These are phyloP conservation scores for Drosophila infuscata DNA, from an alignment of 2,888 invertebrate genomes.

Conservation along the genomic window DNA sequence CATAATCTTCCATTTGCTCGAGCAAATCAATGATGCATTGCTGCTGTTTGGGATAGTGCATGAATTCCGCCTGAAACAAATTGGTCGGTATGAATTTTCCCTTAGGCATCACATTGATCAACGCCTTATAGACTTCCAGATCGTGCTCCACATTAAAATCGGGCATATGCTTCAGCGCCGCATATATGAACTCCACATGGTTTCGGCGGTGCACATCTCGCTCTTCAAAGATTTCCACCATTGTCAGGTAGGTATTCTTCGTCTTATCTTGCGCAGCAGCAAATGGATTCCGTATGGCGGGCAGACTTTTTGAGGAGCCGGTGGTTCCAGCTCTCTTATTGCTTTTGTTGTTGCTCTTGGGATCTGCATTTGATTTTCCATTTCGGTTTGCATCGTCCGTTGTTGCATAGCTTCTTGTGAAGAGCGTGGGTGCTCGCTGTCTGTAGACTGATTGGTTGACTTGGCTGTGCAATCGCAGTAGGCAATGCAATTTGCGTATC, in stretches of 20 bases:
- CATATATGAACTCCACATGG: conserved; percentile 97
- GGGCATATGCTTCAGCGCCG: conserved; percentile 94
- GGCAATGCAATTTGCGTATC: conserved; percentile 57
- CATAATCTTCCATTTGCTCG: conserved; percentile 97
- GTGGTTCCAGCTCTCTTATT: conserved; percentile 21
- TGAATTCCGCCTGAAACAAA: conserved; percentile 94
- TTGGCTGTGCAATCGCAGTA: conserved; percentile 48
- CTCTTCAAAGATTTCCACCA: conserved; percentile 90
- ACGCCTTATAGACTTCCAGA: conserved; percentile 92
- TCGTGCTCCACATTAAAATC: conserved; percentile 95
- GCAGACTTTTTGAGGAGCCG: conserved; percentile 59
- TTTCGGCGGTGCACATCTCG: conserved; percentile 90
- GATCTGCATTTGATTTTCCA: conserved; percentile 14
- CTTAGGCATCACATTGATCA: conserved; percentile 95
- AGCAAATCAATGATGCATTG: conserved; percentile 94
- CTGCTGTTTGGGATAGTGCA: conserved; percentile 98
- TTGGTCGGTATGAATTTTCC: conserved; percentile 94
- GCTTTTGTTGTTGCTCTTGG: neutral
- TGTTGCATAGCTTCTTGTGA: conserved; percentile 38
- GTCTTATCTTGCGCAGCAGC: conserved; percentile 76
- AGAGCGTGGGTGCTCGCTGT: conserved; percentile 24
- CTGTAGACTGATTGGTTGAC: conserved; percentile 30
- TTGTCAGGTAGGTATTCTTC: conserved; percentile 89
- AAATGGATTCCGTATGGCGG: conserved; percentile 81
- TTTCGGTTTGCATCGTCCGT: conserved; percentile 33